These are phyloP conservation scores for Kryptolebias marmoratus DNA, from an alignment of 2,113 vertebrate genomes.

Conservation along the genomic window DNA sequence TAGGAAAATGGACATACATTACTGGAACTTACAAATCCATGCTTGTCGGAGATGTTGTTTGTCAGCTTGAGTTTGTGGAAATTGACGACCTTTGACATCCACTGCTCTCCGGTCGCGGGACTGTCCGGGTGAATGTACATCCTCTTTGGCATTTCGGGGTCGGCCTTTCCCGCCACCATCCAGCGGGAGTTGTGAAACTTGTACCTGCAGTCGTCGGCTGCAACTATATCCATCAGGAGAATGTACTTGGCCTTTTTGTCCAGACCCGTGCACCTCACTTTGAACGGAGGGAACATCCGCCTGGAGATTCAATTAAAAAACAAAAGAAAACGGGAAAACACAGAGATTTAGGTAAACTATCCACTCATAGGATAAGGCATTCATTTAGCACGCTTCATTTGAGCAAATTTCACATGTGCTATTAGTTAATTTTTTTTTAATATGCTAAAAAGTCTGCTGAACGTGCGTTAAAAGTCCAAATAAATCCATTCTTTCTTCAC, in stretches of 20 bases:
- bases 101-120: conserved; percentile 97
- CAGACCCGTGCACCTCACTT: conserved; percentile 97
- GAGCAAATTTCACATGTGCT: neutral
- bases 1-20: conserved; percentile 76
- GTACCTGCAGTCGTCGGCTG: conserved; percentile 98
- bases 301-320: conserved; percentile 68
- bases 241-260: conserved; percentile 99
- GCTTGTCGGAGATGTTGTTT: conserved; percentile 99
- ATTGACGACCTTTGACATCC: conserved; percentile 99
- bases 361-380: neutral
- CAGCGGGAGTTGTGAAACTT: conserved; percentile 99
- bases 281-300: conserved; percentile 99
- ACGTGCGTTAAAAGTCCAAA: neutral
- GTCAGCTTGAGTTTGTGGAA: conserved; percentile 99
- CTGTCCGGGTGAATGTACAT: conserved; percentile 99
- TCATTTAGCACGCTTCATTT: neutral
- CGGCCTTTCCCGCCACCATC: conserved; percentile 99
- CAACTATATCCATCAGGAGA: conserved; percentile 98
- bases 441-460: neutral
- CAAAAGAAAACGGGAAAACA: neutral
- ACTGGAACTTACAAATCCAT: conserved; percentile 96
- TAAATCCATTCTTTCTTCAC: neutral
- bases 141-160: conserved; percentile 99
- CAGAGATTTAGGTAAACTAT: neutral
- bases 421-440: too few species aligned